Conservation (phyloP, 2,888 invertebrate species). For the Campoplex nolae region DNA sequence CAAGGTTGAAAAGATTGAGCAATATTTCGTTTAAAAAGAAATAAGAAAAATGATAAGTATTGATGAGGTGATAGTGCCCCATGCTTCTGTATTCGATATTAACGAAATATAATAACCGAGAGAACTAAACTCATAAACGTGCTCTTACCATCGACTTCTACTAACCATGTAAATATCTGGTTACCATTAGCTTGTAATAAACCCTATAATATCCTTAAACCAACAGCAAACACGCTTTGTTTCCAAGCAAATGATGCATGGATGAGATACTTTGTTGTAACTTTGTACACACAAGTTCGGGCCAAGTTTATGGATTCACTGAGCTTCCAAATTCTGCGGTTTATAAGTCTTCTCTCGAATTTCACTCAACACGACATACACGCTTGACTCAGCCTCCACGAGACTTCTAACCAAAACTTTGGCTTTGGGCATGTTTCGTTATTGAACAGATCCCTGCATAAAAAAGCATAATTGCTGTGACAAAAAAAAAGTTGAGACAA, state of each 20-base stretch:
- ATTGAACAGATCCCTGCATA: background rate
- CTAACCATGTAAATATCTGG: slow-evolving; percentile 56
- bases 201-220: background rate
- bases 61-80: too few relatives aligned
- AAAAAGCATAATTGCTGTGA: too few relatives aligned
- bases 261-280: background rate
- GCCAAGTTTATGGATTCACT: background rate
- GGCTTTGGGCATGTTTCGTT: background rate
- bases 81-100: slow-evolving; percentile 1
- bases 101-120: slow-evolving; percentile 18
- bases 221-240: background rate
- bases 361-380: background rate
- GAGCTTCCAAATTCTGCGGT: background rate
- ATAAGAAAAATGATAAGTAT: too few relatives aligned
- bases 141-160: background rate
- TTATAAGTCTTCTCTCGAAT: background rate
- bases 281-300: background rate
- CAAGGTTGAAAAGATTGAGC: too few relatives aligned
- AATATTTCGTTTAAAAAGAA: too few relatives aligned
- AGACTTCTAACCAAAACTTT: background rate
- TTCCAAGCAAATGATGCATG: slow-evolving; percentile 9
- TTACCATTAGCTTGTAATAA: slow-evolving; percentile 47
- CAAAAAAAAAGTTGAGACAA: too few relatives aligned
- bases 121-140: slow-evolving; percentile 24
- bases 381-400: background rate